These are phyloP conservation scores for Ashinkailepas kermadecensis DNA, from an alignment of 2,888 invertebrate genomes.

Conservation along the genomic window DNA sequence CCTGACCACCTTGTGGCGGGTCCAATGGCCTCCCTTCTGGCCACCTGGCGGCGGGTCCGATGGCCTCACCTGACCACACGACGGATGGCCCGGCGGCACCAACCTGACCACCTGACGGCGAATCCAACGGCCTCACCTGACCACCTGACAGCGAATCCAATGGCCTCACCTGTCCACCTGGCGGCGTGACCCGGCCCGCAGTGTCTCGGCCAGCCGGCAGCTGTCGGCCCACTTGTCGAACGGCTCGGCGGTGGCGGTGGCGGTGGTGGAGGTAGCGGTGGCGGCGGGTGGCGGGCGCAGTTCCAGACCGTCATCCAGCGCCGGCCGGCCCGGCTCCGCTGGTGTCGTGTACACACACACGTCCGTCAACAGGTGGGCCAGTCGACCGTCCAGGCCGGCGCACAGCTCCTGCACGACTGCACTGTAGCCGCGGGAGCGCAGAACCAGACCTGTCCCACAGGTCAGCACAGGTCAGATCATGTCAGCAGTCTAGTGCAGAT, in stretches of 20 bases:
- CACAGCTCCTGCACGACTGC: conserved; percentile 63
- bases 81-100: too few species aligned
- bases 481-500: too few species aligned
- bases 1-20: too few species aligned
- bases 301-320: too few species aligned
- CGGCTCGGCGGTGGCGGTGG: neutral
- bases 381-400: conserved; percentile 53
- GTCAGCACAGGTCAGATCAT: neutral
- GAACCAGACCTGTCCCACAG: neutral
- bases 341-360: conserved; percentile 43
- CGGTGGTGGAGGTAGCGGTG: conserved; percentile 40
- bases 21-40: too few species aligned
- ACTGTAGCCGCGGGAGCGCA: conserved; percentile 59
- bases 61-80: too few species aligned
- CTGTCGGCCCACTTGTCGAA: conserved; percentile 4
- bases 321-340: neutral
- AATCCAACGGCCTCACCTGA: too few species aligned
- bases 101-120: too few species aligned
- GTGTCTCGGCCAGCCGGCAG: neutral
- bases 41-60: too few species aligned
- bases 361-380: conserved; percentile 59
- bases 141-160: neutral
- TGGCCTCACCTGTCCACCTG: neutral
- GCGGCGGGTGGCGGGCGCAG: neutral
- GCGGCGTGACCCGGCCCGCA: neutral